Evolutionary conservation across 2,113 vertebrate species (phyloP), one percentile per base, ranked within the genome.

Genomic region (Stigmatopora nigra): DNA sequence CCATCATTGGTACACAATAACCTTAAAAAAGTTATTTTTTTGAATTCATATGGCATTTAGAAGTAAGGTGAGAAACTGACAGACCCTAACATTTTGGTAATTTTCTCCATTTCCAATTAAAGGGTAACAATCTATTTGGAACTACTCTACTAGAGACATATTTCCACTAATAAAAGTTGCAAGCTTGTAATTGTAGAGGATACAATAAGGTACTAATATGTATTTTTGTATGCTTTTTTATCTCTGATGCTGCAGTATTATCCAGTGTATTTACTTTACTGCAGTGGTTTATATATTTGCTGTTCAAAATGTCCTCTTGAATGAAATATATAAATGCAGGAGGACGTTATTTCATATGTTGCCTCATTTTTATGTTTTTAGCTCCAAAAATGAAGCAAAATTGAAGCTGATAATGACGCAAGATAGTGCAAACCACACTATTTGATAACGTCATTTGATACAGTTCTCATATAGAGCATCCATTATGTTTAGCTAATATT

Each of bases 1-100:
- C 70, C 71, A 48, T 80, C 73, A 80, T 76, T 83, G 78, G 74
- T 82, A 81, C 69, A 75, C 79, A 71, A 78, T 72, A 79, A 71
- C 75, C 61, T 73, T 80, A 68, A 7, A 70, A 70, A 38, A 74
- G 69, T 25, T 44, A 55, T 53, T 67, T 61, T 67, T 63, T 61
- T 59, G 59, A 55, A 55, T 55, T 31, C 22, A 56, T 7, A 7
- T 31, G 13, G 22, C 67, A 69, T 61, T 68, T 66, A 78, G 63
- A 65, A 76, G 57, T 62, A 71, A 53, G 82, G 83, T 88, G 82
- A 74, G 83, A 83, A 85, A 86, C 73, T 82, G 51, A 78, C 16
- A 0, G 36, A 15, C 25, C 55, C 17, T 16, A 36, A 36, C 20
- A 11, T 55, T 48, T 25, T 13, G 22, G 20, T 4, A 22, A 22